phyloP scores from a whole-genome alignment of 2,888 invertebrate species.

The Nephrotoma flavescens region DNA sequence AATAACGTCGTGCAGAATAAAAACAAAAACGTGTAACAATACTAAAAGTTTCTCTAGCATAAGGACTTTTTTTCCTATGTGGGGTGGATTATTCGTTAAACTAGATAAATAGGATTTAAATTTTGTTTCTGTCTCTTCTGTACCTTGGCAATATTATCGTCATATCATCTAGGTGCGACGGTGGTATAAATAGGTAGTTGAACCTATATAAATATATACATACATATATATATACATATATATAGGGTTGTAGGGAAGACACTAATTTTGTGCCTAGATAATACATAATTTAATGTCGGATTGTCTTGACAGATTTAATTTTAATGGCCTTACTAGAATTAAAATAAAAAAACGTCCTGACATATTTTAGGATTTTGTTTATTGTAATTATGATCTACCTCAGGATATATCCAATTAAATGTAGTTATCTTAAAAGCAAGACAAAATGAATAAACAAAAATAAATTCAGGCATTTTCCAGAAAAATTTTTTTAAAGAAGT shows the following conservation, averaged over 20 bases:
- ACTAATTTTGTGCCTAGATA: neutral
- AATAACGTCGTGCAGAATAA: neutral
- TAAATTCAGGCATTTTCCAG: neutral
- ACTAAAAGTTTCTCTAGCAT: neutral
- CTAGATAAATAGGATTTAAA: neutral
- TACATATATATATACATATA: neutral
- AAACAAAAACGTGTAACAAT: neutral
- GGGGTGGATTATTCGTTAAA: neutral
- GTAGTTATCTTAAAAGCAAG: neutral
- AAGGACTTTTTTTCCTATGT: neutral
- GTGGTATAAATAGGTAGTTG: neutral
- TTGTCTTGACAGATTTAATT: neutral
- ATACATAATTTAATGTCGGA: neutral
- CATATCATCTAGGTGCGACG: neutral
- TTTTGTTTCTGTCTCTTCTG: neutral
- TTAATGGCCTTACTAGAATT: neutral
- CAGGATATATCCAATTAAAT: neutral
- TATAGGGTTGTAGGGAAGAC: neutral
- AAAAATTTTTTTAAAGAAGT: neutral
- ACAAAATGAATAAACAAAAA: neutral
- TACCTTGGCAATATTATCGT: neutral
- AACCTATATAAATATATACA: neutral
- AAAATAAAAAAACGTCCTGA: neutral
- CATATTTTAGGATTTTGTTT: neutral
- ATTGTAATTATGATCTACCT: neutral